phyloP scores from a whole-genome alignment of 2,113 vertebrate species.

The Hemiprocne comata region DNA sequence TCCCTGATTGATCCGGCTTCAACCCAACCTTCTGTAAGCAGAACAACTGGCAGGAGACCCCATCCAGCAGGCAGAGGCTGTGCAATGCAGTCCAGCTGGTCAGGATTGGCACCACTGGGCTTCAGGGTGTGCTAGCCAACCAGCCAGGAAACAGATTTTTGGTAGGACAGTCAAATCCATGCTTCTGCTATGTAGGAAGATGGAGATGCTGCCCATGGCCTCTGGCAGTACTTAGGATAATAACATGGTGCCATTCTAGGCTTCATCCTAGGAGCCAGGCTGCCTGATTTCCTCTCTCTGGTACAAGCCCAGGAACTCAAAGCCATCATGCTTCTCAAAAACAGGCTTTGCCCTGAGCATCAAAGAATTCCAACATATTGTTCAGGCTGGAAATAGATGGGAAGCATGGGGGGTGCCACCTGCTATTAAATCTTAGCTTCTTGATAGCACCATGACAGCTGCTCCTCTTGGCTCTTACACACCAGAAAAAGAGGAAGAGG shows the following conservation, averaged over 20 bases:
- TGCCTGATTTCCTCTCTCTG: background rate
- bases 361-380: background rate
- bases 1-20: background rate
- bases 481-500: background rate
- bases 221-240: background rate
- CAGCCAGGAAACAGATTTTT: background rate
- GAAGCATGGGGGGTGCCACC: background rate
- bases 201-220: background rate
- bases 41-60: background rate
- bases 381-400: background rate
- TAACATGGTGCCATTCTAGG: background rate
- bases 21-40: background rate
- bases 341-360: background rate
- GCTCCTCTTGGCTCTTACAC: background rate
- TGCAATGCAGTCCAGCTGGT: background rate
- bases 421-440: background rate
- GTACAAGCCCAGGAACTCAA: background rate
- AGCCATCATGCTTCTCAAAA: background rate
- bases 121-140: background rate
- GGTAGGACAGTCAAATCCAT: background rate
- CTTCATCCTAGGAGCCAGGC: background rate
- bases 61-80: background rate
- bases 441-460: background rate
- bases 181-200: background rate
- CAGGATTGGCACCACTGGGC: background rate